A percentile compares a stretch with the other conserved stretches of the same genome.
Conservation (phyloP, 2,113 vertebrate species). For the Hippocampus abdominalis region DNA sequence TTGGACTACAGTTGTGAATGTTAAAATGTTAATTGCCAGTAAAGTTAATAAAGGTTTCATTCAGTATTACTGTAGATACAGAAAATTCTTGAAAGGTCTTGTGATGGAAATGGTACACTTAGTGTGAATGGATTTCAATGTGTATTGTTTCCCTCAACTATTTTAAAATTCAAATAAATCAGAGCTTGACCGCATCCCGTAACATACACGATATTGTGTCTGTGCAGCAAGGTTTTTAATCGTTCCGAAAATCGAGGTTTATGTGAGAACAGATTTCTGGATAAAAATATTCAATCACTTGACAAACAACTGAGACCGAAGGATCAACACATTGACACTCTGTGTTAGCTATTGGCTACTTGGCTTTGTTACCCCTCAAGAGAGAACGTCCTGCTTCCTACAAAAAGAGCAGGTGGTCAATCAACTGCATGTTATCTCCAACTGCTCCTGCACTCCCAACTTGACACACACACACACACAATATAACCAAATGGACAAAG, state of each 20-base stretch:
- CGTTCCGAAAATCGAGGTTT: neutral
- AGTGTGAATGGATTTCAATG: neutral
- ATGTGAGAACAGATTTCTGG: neutral
- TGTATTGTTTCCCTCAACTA: neutral
- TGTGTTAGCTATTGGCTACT: slow-evolving; percentile 34
- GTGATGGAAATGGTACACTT: neutral
- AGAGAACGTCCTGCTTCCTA: slow-evolving; percentile 31
- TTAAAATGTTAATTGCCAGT: neutral
- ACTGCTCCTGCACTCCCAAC: slow-evolving; percentile 37
- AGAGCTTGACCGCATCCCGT: neutral
- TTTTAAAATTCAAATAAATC: neutral
- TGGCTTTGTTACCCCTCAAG: slow-evolving; percentile 30
- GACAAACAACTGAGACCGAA: slow-evolving; percentile 9
- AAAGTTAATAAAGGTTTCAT: neutral
- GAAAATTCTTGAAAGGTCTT: neutral
- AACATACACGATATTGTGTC: neutral
- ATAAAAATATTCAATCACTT: slow-evolving; percentile 1
- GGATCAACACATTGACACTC: neutral
- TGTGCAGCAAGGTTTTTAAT: neutral
- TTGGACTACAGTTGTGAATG: neutral
- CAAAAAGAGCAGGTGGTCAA: slow-evolving; percentile 59
- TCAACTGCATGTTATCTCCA: slow-evolving; percentile 56
- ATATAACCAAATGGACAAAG: slow-evolving; percentile 23
- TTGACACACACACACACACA: neutral
- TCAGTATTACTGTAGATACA: neutral